These are phyloP conservation scores for Sarcophaga rosellei DNA, from an alignment of 2,888 invertebrate genomes.

Conservation along the genomic window DNA sequence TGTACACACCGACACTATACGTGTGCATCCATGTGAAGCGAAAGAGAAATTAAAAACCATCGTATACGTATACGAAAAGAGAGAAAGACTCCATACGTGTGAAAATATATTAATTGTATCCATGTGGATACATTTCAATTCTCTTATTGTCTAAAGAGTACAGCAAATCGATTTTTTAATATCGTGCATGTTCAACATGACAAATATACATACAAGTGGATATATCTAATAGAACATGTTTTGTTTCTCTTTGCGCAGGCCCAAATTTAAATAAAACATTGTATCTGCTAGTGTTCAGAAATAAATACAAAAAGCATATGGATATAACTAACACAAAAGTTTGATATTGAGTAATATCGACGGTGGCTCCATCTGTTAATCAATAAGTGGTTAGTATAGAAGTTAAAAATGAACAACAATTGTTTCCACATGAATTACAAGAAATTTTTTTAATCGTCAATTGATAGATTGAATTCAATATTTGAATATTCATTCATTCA, in stretches of 20 bases:
- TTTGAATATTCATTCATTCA: too few species aligned
- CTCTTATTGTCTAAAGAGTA: conserved; percentile 32
- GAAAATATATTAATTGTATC: conserved; percentile 31
- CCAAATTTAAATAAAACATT: neutral
- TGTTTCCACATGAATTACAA: too few species aligned
- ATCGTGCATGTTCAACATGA: too few species aligned
- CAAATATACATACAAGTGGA: too few species aligned
- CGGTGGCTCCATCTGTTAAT: conserved; percentile 64
- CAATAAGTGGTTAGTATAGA: neutral
- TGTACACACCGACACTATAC: conserved; percentile 65
- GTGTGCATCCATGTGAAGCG: conserved; percentile 64
- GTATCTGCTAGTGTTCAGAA: neutral
- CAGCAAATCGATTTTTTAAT: neutral
- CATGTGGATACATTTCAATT: conserved; percentile 37
- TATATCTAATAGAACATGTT: neutral
- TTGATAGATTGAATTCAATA: too few species aligned
- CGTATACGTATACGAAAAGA: neutral
- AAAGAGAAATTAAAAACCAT: conserved; percentile 18
- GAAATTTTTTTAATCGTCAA: too few species aligned
- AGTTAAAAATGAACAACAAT: neutral
- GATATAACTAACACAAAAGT: neutral
- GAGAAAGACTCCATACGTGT: conserved; percentile 20
- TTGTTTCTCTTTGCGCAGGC: neutral
- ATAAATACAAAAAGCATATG: neutral
- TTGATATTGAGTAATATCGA: neutral